Base-by-base conservation (phyloP, 1,140 invertebrate species). In the Danaus melanippus region DNA sequence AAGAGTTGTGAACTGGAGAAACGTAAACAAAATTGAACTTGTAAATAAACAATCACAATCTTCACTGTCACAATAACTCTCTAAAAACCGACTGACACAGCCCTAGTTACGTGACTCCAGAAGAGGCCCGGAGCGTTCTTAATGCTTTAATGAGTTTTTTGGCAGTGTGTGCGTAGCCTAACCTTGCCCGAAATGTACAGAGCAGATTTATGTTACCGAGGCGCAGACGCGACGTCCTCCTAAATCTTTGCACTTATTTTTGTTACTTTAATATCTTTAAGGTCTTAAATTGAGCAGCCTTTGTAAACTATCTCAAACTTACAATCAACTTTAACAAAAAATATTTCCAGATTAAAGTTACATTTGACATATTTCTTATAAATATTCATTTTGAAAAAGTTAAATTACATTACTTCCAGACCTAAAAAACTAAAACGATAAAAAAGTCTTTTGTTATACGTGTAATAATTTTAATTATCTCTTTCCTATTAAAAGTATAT, bases 61-160 rank as follows among this genome's bases (percentile, higher is more conserved):
- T 32, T 55, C 21, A 42, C 10, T 41, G 11, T 41, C 12, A 41
- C 10, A 12, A 44, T n/a, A 44, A 21, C 2, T 44, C 50, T 48
- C 41, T 12, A 10, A 47, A 12, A 46, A 32, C 47, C 44, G 6
- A 46, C 40, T 44, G 44, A 9, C 52, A 8, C 53, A 67, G n/a
- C 62, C 56, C 58, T 61, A 62, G 12, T n/a, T 12, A 58, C 51
- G 42, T 51, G 47, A 50, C 49, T 54, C 43, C 10, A 45, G 44
- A 47, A 62, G 47, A 49, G 48, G 60, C 53, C 40, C 42, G 41
- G 43, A 57, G 63, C 58, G 54, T 54, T 64, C 65, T 64, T 64
- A 68, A 66, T 66, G 66, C 56, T 68, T 68, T 66, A 68, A 68
- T 68, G 63, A 63, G 63, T 66, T 57, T 61, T 58, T 62, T 59